Evolutionary conservation across 2,888 invertebrate species (phyloP), one percentile per base, ranked within the genome.

Genomic region (Hetaerina titia): DNA sequence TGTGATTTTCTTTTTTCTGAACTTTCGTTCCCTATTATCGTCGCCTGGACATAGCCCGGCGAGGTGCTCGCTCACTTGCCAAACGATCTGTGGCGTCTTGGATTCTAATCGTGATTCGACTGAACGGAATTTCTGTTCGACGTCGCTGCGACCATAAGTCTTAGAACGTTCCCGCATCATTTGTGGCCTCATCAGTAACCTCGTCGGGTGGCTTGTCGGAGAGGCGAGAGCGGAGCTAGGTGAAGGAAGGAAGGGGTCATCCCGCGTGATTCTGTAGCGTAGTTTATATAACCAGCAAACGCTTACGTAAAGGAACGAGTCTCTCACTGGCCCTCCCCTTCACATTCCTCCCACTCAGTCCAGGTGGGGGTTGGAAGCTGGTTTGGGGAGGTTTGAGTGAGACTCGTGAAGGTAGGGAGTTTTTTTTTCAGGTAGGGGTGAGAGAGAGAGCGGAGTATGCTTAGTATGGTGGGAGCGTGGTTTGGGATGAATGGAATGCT

Each of bases 241-340:
- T 22, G 45, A 56, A 45, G 64, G 45, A 45, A 22, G 64, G 74
- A 31, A 57, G 92, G 69, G 64, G 92, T 81, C 81, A 31, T 9
- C 81, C 11, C 25, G 69, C n/a, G 69, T 69, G n/a, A 22, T 69
- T 22, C 69, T 22, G 81, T 25, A 81, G 25, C 13, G 81, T 9
- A 81, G 92, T 92, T 92, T 92, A 92, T 92, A 74, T 92, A 92
- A 92, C 92, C 92, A 74, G 17, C 92, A 56, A 19, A n/a, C 74
- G 69, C 69, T 92, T 92, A 92, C 92, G 92, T 92, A 92, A 92
- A 69, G 92, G 22, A 63, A 45, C 69, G 69, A 69, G 69, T 69
- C n/a, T 69, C 69, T 8, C 19, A 22, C 69, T 15, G 63, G 15
- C 63, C 19, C 19, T 19, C 19, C 19, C 63, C 13, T 19, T 9